Base-by-base conservation (phyloP, 2,113 vertebrate species). In the Acrocephalus arundinaceus region DNA sequence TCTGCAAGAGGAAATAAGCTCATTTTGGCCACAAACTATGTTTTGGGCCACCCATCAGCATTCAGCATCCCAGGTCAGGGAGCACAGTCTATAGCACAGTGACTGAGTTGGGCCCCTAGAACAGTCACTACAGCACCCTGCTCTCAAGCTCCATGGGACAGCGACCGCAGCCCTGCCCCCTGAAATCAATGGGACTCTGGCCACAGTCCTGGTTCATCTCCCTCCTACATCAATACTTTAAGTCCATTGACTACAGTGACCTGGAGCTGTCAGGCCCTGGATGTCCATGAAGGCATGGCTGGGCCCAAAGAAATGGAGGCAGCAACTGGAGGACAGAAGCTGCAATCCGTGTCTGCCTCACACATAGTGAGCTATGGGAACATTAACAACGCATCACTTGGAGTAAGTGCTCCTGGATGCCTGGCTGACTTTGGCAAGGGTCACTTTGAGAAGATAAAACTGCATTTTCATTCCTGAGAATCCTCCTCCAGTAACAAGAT, bases 381-480 rank as follows among this genome's bases (percentile, higher is more conserved):
- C 57, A 78, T 78, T 75, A 93, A 96, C 57, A 65, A 31, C 5
- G 1, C 57, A 57, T 63, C 61, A 37, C 48, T 90, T 9, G 6
- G 43, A 83, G 67, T 31, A 77, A 90, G 70, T 78, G 90, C 90
- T 77, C 87, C 83, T 94, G 86, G 90, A 80, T 84, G 86, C 79
- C 78, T 84, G 72, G 79, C 88, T 96, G 96, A 88, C 90, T 94
- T 94, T 90, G 94, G 68, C 68, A 92, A 90, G 85, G 88, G 73
- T 76, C 90, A 94, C 90, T 95, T 92, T 85, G 79, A 86, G 79
- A 89, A 93, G 90, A 93, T 92, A 81, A 93, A 93, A 93, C 83
- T 84, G 49, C 70, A 90, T 96, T 94, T 95, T 90, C 57, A 72
- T 81, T 94, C 85, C 85, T 72, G 88, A 93, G 74, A 77, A 51